Evolutionary conservation across 2,888 invertebrate genomes (phyloP).

Genomic region (Apamea crenata): DNA sequence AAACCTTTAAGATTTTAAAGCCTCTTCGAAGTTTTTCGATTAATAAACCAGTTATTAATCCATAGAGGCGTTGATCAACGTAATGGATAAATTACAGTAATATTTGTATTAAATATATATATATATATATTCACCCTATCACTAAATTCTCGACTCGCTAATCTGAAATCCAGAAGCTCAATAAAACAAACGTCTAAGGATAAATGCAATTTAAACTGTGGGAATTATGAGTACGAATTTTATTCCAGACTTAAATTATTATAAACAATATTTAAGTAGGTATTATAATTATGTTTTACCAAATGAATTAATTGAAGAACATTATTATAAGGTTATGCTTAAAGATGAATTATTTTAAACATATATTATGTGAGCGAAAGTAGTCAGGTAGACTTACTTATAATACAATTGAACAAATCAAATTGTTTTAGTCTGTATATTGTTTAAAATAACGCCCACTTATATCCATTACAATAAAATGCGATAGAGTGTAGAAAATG

Average conservation of each 20-base stretch:
- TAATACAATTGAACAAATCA: conserved; percentile 34
- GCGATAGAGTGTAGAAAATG: conserved; percentile 90
- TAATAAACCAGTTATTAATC: conserved; percentile 14
- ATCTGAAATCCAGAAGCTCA: conserved; percentile 70
- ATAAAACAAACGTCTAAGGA: conserved; percentile 71
- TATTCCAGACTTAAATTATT: conserved; percentile 61
- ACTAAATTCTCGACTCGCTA: conserved; percentile 64
- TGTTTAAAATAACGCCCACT: conserved; percentile 58
- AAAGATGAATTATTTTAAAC: conserved; percentile 48
- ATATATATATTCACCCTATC: conserved; percentile 73
- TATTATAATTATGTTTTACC: conserved; percentile 52
- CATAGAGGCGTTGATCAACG: background rate
- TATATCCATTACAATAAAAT: conserved; percentile 67
- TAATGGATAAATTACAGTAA: background rate
- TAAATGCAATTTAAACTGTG: conserved; percentile 75
- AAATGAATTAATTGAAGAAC: conserved; percentile 53
- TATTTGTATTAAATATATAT: background rate
- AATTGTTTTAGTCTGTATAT: conserved; percentile 38
- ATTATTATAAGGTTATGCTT: conserved; percentile 50
- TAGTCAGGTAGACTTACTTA: conserved; percentile 21
- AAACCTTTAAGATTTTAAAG: conserved; percentile 11
- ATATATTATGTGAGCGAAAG: conserved; percentile 32
- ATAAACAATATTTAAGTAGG: conserved; percentile 60
- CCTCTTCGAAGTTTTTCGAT: background rate
- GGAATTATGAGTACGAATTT: conserved; percentile 56